Evolutionary conservation across 2,113 vertebrate genomes (phyloP).

Genomic region (Melanotaenia duboulayi): DNA sequence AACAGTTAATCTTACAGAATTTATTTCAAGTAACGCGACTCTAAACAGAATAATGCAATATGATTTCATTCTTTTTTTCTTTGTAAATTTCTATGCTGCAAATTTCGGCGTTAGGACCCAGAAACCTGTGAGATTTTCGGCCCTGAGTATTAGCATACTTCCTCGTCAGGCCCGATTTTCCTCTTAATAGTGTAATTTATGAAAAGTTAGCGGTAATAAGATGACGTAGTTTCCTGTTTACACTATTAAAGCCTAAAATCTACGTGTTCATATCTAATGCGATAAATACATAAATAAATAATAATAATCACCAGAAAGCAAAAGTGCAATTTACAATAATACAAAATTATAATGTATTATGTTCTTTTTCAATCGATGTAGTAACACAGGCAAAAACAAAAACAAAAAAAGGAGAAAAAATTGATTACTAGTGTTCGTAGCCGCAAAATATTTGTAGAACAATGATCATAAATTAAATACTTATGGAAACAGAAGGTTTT

Average conservation of each 20-base stretch:
- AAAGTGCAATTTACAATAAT: no score
- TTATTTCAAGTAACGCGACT: background rate
- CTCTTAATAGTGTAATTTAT: constrained; percentile 46
- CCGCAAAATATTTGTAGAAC: no score
- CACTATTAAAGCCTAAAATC: constrained; percentile 56
- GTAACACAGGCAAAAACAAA: no score
- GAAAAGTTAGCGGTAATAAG: constrained; percentile 32
- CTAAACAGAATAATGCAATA: no score
- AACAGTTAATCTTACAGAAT: background rate
- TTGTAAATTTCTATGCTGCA: no score
- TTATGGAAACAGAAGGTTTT: background rate
- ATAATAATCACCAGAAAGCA: background rate
- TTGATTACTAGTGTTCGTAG: no score
- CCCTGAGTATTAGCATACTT: constrained; percentile 72
- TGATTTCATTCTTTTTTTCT: no score
- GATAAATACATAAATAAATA: background rate
- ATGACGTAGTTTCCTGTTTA: constrained; percentile 45
- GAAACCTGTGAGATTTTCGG: constrained; percentile 15
- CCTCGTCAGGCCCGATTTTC: constrained; percentile 76
- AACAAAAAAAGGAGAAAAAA: no score
- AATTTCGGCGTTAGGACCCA: constrained; percentile 71
- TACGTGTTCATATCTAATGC: no score
- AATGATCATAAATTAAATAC: background rate
- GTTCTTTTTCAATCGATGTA: no score
- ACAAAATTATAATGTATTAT: no score